phyloP scores from a whole-genome alignment of 2,113 vertebrate genomes.

The Scytalopus superciliaris region DNA sequence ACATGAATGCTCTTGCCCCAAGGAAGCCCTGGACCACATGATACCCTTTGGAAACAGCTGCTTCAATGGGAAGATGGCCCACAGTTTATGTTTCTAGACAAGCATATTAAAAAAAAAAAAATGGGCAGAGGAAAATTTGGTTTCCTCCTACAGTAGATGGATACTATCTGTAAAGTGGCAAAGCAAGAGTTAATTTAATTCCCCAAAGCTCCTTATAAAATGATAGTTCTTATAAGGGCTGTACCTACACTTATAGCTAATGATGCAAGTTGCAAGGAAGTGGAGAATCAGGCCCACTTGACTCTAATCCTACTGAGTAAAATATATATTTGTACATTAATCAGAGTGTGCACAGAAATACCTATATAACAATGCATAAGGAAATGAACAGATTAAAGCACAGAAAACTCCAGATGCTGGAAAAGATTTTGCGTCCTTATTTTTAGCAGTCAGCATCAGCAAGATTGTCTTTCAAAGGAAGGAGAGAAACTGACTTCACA shows the following conservation, averaged over 20 bases:
- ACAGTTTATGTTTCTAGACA: neutral
- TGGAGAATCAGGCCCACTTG: conserved; percentile 50
- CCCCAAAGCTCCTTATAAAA: conserved; percentile 24
- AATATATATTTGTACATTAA: conserved; percentile 61
- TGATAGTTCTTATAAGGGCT: conserved; percentile 3
- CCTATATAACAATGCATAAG: conserved; percentile 58
- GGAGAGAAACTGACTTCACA: conserved; percentile 52
- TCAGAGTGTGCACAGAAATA: conserved; percentile 58
- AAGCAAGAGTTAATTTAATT: conserved; percentile 51
- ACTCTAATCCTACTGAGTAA: conserved; percentile 49
- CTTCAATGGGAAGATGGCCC: neutral
- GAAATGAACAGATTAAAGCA: conserved; percentile 57
- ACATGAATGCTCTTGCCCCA: neutral
- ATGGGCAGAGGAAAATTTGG: neutral
- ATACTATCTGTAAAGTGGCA: neutral
- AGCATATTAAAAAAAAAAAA: neutral
- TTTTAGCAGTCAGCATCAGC: conserved; percentile 63
- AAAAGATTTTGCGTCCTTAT: conserved; percentile 43
- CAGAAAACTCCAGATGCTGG: conserved; percentile 62
- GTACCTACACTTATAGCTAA: conserved; percentile 18
- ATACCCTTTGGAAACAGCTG: neutral
- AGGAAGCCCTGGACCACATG: neutral
- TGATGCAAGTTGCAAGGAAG: conserved; percentile 12
- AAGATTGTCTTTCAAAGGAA: conserved; percentile 64
- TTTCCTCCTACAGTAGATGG: neutral